These are phyloP conservation scores for Pyrgilauda ruficollis DNA, from an alignment of 2,113 vertebrate genomes.

Conservation along the genomic window DNA sequence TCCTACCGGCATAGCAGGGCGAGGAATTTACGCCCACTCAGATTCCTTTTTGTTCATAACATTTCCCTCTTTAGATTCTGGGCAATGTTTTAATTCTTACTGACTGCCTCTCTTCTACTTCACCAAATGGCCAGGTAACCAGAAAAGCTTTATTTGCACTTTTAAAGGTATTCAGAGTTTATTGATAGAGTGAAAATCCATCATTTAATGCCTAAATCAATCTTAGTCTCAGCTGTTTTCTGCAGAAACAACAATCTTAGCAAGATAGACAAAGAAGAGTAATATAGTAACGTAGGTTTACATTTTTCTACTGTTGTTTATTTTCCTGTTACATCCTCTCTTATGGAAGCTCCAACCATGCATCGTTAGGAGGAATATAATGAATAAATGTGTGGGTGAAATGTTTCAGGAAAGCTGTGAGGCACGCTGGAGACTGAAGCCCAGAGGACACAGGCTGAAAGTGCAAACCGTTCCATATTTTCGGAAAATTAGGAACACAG, in stretches of 20 bases:
- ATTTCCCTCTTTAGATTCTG: neutral
- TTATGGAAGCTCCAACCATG: neutral
- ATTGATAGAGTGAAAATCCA: neutral
- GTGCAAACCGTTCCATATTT: neutral
- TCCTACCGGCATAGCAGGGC: neutral
- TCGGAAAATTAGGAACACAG: neutral
- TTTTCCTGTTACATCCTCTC: neutral
- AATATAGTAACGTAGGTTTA: neutral
- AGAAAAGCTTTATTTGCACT: neutral
- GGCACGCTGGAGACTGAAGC: neutral
- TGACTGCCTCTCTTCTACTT: neutral
- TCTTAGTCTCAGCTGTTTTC: fast-evolving
- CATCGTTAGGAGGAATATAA: neutral
- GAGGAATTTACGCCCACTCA: slow-evolving; percentile 9
- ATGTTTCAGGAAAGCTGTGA: neutral
- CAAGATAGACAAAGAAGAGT: neutral
- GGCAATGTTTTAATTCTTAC: neutral
- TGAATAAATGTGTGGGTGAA: neutral
- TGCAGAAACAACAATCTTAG: neutral
- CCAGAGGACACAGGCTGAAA: neutral
- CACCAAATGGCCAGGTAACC: neutral
- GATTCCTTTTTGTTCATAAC: neutral
- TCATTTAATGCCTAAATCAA: neutral
- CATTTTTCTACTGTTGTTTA: neutral
- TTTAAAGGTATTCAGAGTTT: neutral